These are phyloP conservation scores for Corvus moneduloides DNA, from an alignment of 2,113 vertebrate genomes.

Conservation along the genomic window DNA sequence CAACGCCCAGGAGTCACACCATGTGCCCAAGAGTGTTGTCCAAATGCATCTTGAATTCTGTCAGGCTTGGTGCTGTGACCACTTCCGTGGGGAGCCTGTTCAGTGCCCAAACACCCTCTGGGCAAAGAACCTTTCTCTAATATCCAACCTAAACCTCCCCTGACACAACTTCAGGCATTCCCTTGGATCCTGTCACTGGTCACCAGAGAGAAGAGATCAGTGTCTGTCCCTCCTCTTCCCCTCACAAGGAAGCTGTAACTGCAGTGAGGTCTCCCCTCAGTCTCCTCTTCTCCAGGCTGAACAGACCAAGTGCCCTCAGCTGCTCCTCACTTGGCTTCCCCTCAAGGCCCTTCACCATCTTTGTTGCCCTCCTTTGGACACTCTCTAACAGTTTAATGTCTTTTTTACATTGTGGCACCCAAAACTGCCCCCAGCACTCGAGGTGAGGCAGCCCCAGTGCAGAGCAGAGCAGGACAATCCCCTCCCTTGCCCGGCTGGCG, in stretches of 20 bases:
- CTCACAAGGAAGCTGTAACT: rapidly evolving
- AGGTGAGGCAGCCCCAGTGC: neutral
- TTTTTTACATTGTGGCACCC: rapidly evolving
- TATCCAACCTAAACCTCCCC: neutral
- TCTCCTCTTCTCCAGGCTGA: neutral
- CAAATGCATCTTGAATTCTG: neutral
- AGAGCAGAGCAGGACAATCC: neutral
- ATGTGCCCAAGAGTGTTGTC: rapidly evolving
- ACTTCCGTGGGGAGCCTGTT: neutral
- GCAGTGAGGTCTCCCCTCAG: neutral
- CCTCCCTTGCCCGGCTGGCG: rapidly evolving
- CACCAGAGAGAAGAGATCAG: neutral
- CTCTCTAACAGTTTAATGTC: rapidly evolving
- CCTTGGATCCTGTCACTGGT: neutral
- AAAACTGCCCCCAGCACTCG: neutral
- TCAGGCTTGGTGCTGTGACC: neutral
- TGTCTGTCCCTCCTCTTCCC: neutral
- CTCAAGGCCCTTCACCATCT: neutral
- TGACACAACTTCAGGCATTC: neutral
- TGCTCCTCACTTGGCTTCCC: rapidly evolving
- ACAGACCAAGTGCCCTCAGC: neutral
- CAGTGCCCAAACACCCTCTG: neutral
- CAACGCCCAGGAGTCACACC: neutral
- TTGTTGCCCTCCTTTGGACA: neutral
- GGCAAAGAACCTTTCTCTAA: neutral